These are phyloP conservation scores for Cyrtodaria siliqua DNA, from an alignment of 2,888 invertebrate species.

Conservation along the genomic window DNA sequence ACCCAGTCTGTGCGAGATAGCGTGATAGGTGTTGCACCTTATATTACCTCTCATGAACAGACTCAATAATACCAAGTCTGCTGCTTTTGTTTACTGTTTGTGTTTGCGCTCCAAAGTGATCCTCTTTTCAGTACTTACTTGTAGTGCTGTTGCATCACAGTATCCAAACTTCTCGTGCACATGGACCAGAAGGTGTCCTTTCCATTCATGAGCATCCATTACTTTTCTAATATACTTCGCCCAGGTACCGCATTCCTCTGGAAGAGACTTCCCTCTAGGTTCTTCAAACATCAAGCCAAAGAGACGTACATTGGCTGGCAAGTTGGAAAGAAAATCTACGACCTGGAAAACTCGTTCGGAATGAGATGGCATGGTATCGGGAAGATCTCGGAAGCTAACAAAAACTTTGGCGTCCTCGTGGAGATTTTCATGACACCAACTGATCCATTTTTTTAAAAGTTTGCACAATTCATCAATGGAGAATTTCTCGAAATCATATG, in stretches of 20 bases:
- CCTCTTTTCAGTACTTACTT: too few species aligned
- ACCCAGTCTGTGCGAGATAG: too few species aligned
- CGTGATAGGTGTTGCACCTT: too few species aligned
- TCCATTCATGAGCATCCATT: slow-evolving; percentile 37
- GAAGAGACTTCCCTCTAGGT: too few species aligned
- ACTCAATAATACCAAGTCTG: too few species aligned
- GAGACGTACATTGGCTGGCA: slow-evolving; percentile 3
- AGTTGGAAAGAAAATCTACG: slow-evolving; percentile 5
- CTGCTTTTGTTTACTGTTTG: too few species aligned
- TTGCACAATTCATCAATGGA: slow-evolving; percentile 15
- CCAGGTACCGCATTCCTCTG: too few species aligned
- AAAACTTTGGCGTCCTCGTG: slow-evolving; percentile 12
- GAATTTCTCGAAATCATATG: too few species aligned
- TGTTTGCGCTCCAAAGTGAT: too few species aligned
- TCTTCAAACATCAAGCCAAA: slow-evolving; percentile 33
- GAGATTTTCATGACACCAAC: slow-evolving; percentile 16
- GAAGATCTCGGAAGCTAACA: slow-evolving; percentile 31
- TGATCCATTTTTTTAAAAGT: slow-evolving; percentile 10
- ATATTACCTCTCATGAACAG: too few species aligned
- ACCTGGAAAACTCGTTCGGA: slow-evolving; percentile 8
- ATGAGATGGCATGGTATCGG: slow-evolving; percentile 30
- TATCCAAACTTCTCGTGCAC: too few species aligned
- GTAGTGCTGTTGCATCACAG: slow-evolving; percentile 19
- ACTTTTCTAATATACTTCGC: slow-evolving; percentile 24
- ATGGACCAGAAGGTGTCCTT: slow-evolving; percentile 39